phyloP scores from a whole-genome alignment of 2,888 invertebrate genomes.

The Thereva nobilitata region DNA sequence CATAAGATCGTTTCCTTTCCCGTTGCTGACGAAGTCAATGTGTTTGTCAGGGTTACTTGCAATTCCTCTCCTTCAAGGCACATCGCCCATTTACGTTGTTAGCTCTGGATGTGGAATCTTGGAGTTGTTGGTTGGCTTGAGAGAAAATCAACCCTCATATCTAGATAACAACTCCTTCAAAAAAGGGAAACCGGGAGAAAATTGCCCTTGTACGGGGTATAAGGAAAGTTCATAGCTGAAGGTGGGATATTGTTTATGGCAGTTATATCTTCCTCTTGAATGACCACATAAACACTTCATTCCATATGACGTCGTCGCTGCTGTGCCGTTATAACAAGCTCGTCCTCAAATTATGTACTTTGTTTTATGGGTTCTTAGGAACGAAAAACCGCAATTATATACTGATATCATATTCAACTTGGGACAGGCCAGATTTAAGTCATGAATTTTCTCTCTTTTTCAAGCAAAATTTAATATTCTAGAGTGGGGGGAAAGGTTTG shows the following conservation, averaged over 20 bases:
- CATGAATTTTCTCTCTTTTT: too few relatives aligned
- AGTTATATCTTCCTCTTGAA: constrained; percentile 35
- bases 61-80: neutral
- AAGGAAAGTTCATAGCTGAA: constrained; percentile 9
- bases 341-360: constrained; percentile 17
- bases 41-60: neutral
- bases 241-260: constrained; percentile 37
- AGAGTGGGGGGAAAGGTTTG: too few relatives aligned
- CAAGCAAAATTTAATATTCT: too few relatives aligned
- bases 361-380: too few relatives aligned
- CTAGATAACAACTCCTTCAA: neutral
- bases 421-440: too few relatives aligned
- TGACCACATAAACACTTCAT: constrained; percentile 39
- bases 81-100: too few relatives aligned
- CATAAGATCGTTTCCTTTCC: constrained; percentile 19
- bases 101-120: too few relatives aligned
- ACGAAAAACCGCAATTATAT: too few relatives aligned
- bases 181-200: constrained; percentile 11
- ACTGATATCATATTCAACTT: too few relatives aligned
- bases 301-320: constrained; percentile 36
- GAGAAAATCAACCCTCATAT: too few relatives aligned
- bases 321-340: constrained; percentile 27
- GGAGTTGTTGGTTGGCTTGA: too few relatives aligned
- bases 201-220: neutral
- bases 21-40: neutral